These are phyloP conservation scores for Isaurus tuberculatus DNA, from an alignment of 92 coral and sea anemone species.

Conservation along the genomic window DNA sequence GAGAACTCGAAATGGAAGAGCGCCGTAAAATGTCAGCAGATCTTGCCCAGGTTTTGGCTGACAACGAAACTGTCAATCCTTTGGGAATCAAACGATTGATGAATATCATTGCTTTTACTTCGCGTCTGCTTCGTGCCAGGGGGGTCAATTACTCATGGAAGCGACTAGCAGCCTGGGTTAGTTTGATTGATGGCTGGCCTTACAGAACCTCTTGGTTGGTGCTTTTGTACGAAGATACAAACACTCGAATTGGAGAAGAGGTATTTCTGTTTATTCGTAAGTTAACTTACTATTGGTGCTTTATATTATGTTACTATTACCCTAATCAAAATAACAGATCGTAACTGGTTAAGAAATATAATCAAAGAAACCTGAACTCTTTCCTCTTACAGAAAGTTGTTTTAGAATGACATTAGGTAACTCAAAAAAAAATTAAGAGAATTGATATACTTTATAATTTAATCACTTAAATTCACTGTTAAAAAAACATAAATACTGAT, in stretches of 20 bases:
- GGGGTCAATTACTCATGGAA: constrained; percentile 95
- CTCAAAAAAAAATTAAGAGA: no score
- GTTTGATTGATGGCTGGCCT: constrained; percentile 98
- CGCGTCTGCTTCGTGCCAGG: constrained; percentile 94
- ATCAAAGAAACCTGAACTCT: no score
- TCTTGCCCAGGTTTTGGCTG: constrained; percentile 94
- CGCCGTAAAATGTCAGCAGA: constrained; percentile 88
- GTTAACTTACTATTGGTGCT: background rate
- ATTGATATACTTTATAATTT: no score
- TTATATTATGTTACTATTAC: no score
- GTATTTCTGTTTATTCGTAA: background rate
- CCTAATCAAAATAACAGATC: no score
- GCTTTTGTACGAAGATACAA: constrained; percentile 83
- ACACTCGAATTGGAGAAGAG: constrained; percentile 77
- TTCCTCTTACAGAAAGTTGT: no score
- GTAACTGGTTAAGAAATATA: no score
- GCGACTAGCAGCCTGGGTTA: constrained; percentile 98
- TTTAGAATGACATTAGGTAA: no score
- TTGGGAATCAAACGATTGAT: constrained; percentile 94
- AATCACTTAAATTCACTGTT: no score
- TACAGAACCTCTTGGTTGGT: constrained; percentile 97
- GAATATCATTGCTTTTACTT: constrained; percentile 93
- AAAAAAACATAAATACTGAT: no score
- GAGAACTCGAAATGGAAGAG: constrained; percentile 89
- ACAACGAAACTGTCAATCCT: constrained; percentile 95